Evolutionary conservation across 2,888 invertebrate species (phyloP), one percentile per base, ranked within the genome.

Genomic region (Hemistola chrysoprasaria): DNA sequence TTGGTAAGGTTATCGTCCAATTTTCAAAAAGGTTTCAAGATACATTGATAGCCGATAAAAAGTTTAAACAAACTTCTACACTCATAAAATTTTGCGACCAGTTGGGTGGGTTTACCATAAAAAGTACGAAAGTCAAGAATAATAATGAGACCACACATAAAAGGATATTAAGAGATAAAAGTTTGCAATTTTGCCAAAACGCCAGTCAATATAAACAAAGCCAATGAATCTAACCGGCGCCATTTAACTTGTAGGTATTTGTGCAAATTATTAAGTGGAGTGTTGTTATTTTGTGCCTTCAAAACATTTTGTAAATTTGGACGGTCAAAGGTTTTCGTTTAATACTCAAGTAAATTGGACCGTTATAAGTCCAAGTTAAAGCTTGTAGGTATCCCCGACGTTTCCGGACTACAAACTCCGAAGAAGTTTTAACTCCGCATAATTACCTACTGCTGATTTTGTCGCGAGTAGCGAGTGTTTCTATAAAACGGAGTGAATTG

Each of bases 11-110:
- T 53, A 61, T 51, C 49, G 35, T 40, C 23, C 26, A 31, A 27
- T n/a, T n/a, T n/a, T n/a, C n/a, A n/a, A n/a, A n/a, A n/a, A n/a
- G n/a, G n/a, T n/a, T n/a, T n/a, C n/a, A n/a, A 70, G 59, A 70
- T 67, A 64, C 64, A 71, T 72, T 69, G 73, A 75, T 75, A 59
- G 64, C 51, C 63, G 61, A 67, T 78, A 78, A 78, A 76, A 72
- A 62, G 67, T 71, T 67, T 63, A 62, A 58, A 59, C 41, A 60
- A 53, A 59, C 59, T 64, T 76, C 77, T 76, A 72, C 66, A 55
- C 45, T 36, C 53, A 54, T 53, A 59, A 59, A 46, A 54, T 65
- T 64, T 67, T 62, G 62, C 63, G 60, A 53, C 40, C 62, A 62
- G 56, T 58, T 54, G 59, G 52, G 32, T 50, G n/a, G 49, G 50